Evolutionary conservation across 2,113 vertebrate species (phyloP), one percentile per base, ranked within the genome.

Genomic region (Oxyura jamaicensis): DNA sequence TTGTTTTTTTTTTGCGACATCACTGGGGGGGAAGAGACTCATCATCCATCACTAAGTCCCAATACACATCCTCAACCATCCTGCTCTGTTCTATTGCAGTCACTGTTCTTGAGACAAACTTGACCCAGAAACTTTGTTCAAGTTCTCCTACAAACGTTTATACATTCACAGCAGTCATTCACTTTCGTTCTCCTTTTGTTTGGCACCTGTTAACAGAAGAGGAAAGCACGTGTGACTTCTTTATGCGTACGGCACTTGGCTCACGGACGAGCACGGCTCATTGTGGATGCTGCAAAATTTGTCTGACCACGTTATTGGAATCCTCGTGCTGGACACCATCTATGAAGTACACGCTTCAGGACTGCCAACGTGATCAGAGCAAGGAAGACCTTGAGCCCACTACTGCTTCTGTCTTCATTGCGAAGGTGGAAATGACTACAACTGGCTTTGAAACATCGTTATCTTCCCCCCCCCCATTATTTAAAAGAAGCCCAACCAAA

Each of bases 101-200:
- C 97, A 75, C 94, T 91, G 95, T 96, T 98, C 93, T 88, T 58
- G 94, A 98, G 97, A 98, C 98, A 97, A 97, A 96, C 73, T 93
- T 96, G 98, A 98, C 97, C 97, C 95, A 92, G 97, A 94, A 95
- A 93, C 90, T 95, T 93, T 91, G 97, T 96, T 97, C 96, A 97
- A 91, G 93, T 97, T 98, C 97, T 97, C 94, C 96, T 89, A 83
- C 67, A 83, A 94, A 89, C 15, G 81, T 10, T 44, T 59, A 26
- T 56, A 86, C 91, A 46, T 88, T 93, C 93, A 79, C 83, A 31
- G 90, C 21, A 55, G 92, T 99, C 98, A 99, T 96, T 99, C 98
- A 0, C 98, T 91, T 96, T 98, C 98, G 3, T 96, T 97, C 91
- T 99, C 98, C 97, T 99, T 98, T 67, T 98, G 98, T 97, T 98